Evolutionary conservation across 1,140 invertebrate genomes (phyloP).

Genomic region (Zaprionus camerounensis): DNA sequence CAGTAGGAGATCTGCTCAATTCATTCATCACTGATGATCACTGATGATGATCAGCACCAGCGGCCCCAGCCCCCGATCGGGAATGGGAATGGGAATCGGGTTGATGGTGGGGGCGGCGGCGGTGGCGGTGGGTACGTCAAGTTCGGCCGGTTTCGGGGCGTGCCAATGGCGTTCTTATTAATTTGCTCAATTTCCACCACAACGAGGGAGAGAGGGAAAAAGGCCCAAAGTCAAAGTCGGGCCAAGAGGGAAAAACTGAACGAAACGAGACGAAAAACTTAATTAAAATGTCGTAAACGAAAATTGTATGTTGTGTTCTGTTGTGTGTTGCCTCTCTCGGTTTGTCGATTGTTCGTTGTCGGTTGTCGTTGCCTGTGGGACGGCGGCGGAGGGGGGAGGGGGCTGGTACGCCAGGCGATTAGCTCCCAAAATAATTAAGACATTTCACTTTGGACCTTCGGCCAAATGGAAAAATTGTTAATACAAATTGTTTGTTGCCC

Average conservation of each 20-base stretch:
- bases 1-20: constrained; percentile 76
- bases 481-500: constrained; percentile 80
- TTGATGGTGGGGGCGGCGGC: not conserved
- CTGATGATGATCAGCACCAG: constrained; percentile 62
- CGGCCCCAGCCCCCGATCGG: not conserved
- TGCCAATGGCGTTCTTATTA: constrained; percentile 81
- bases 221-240: constrained; percentile 1
- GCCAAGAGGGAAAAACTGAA: constrained; percentile 33
- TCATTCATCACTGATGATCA: constrained; percentile 81
- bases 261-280: constrained; percentile 64
- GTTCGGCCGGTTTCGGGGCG: constrained; percentile 62
- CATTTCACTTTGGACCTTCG: constrained; percentile 67
- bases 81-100: no score
- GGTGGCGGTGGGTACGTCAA: not conserved
- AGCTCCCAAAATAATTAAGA: constrained; percentile 81
- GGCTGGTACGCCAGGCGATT: constrained; percentile 37
- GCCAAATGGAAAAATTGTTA: constrained; percentile 75
- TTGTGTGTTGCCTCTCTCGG: constrained; percentile 11
- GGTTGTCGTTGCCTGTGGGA: not conserved
- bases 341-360: constrained; percentile 33
- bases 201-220: not conserved
- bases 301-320: constrained; percentile 71
- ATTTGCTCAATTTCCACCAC: constrained; percentile 78
- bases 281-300: constrained; percentile 83
- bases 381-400: not conserved